Conservation (phyloP, 2,113 vertebrate genomes). For the Oophaga pumilio region DNA sequence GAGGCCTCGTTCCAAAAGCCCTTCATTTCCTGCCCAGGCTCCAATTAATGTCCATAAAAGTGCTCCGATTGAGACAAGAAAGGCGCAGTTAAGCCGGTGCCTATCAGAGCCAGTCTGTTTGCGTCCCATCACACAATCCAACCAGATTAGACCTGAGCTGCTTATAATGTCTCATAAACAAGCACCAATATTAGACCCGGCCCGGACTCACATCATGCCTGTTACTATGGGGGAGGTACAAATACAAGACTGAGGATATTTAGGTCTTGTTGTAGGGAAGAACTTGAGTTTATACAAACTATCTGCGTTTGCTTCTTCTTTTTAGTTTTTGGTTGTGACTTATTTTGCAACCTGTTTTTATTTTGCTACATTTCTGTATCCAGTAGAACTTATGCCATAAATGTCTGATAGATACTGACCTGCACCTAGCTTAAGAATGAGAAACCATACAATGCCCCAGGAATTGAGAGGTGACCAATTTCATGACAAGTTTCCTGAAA, state of each 20-base stretch:
- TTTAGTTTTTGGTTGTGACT: too few relatives aligned
- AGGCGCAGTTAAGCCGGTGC: background rate
- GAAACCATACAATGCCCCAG: too few relatives aligned
- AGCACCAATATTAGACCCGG: slow-evolving; percentile 3
- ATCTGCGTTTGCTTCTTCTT: background rate
- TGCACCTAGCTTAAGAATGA: too few relatives aligned
- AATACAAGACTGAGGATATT: background rate
- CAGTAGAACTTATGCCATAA: too few relatives aligned
- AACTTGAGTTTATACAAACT: background rate
- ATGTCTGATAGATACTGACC: too few relatives aligned
- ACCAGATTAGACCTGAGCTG: slow-evolving; percentile 1
- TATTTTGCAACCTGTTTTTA: too few relatives aligned
- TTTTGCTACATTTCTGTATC: too few relatives aligned
- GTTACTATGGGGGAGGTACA: background rate
- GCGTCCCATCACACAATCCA: background rate
- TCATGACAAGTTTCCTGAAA: too few relatives aligned
- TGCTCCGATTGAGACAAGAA: slow-evolving; percentile 58
- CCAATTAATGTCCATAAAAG: slow-evolving; percentile 57
- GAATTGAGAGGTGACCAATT: too few relatives aligned
- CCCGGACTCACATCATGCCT: background rate
- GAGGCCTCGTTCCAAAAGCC: slow-evolving; percentile 68
- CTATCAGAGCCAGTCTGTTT: slow-evolving; percentile 2
- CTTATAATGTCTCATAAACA: background rate
- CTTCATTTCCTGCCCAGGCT: slow-evolving; percentile 74
- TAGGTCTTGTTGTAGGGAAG: background rate